Conservation (phyloP, 1,140 invertebrate species). For the Drosophila teissieri region DNA sequence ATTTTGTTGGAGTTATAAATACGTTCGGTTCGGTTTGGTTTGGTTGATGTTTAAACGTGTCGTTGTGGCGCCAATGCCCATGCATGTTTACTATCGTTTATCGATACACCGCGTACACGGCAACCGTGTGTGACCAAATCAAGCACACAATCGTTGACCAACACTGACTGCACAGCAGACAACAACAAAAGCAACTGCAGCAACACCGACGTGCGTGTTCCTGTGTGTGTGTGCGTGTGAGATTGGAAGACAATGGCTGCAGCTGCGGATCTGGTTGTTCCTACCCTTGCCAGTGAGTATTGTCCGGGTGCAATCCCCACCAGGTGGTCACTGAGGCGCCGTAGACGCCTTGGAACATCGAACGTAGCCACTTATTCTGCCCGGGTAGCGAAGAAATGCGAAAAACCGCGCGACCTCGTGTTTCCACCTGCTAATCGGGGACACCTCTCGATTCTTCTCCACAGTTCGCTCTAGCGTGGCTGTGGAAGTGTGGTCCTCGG, state of each 20-base stretch:
- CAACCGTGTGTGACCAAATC: constrained; percentile 51
- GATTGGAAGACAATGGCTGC: constrained; percentile 84
- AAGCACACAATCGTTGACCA: constrained; percentile 61
- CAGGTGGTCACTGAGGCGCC: background rate
- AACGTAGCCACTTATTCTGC: background rate
- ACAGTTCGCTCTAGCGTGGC: constrained; percentile 84
- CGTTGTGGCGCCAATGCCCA: constrained; percentile 63
- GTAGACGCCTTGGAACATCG: background rate
- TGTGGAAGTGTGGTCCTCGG: constrained; percentile 80
- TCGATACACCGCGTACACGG: constrained; percentile 57
- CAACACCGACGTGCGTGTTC: constrained; percentile 42
- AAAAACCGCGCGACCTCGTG: constrained; percentile 54
- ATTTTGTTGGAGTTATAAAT: constrained; percentile 78
- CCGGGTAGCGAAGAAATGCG: background rate
- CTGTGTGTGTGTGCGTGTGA: constrained; percentile 60
- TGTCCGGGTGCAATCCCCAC: background rate
- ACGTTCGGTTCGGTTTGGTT: constrained; percentile 75
- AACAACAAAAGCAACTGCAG: constrained; percentile 30
- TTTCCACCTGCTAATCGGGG: constrained; percentile 34
- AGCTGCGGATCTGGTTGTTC: constrained; percentile 84
- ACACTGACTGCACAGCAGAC: constrained; percentile 56
- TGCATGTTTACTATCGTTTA: constrained; percentile 62
- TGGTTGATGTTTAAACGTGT: constrained; percentile 54
- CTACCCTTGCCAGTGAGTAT: constrained; percentile 84
- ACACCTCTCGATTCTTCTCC: constrained; percentile 25